Base-by-base conservation (phyloP, 2,113 vertebrate species). In the Oxyura jamaicensis region DNA sequence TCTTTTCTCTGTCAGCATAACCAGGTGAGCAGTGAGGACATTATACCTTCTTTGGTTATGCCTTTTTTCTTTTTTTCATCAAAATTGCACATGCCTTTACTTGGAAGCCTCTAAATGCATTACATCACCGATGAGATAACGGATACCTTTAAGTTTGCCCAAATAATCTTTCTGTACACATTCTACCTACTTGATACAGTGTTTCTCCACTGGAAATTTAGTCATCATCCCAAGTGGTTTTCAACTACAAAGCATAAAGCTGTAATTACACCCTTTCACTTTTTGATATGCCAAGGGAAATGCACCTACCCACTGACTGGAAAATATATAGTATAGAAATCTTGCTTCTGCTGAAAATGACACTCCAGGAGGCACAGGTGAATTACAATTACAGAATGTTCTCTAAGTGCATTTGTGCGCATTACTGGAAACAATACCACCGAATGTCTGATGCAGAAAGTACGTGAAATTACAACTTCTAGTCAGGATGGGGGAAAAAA, bases 211-310 rank as follows among this genome's bases (percentile, higher is more conserved):
- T 72, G 79, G 79, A 97, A 96, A 85, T 89, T 42, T 71, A 92
- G 82, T 82, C 89, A 95, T 80, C 76, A 79, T 60, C 56, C 36
- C 86, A 90, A 94, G 50, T 35, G 67, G 83, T 92, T 97, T 91
- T 76, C 82, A 93, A 77, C 73, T 93, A 20, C 9, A 83, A 94
- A 41, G 41, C 66, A 88, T 26, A 78, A 82, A 69, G 88, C 62
- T 62, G 62, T 94, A 96, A 95, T 94, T 86, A 93, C 59, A 78
- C 26, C 39, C 66, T 88, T 80, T 93, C 55, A 69, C 53, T 91
- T 91, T 67, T 55, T 88, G 56, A 72, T 86, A 92, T 29, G 36
- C 42, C 35, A 71, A 74, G 41, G 73, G n/a, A 94, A 91, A 75
- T 26, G n/a, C 31, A 91, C 39, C 74, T 92, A 76, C 83, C 60